Evolutionary conservation across 1,140 invertebrate species (phyloP), one percentile per base, ranked within the genome.

Genomic region (Drusus annulatus): DNA sequence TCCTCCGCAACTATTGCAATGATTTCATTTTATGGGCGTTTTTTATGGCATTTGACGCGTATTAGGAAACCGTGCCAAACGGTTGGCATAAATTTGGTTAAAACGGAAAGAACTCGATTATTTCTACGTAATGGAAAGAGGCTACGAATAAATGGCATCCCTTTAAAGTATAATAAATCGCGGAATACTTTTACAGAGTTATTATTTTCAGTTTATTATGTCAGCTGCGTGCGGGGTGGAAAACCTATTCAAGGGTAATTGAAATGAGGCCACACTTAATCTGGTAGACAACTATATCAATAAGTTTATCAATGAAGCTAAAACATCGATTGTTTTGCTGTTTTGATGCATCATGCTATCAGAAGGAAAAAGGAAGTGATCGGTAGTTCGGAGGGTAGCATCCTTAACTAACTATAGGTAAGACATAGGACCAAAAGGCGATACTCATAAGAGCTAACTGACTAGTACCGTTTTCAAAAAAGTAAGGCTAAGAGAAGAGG

Each of bases 21-120:
- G 1, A 45, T 45, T 45, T 45, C 5, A 45, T 45, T 45, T 45
- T 45, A 45, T 45, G 1, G 36, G 36, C 36, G 36, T 13, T 45
- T 45, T 45, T 45, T 45, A 45, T 1, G 36, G 36, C 36, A 0
- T 45, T 45, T 45, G 56, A 23, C 56, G 56, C 10, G 23, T 21
- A 60, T 60, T 23, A 60, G 17, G 15, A 60, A 60, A 60, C 56
- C 10, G 56, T 19, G 17, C 56, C 56, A 15, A 19, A 21, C 56
- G 56, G 56, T 60, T 60, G 23, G 23, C 56, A 60, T 60, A 60
- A 60, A 60, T 60, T 60, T 23, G 23, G 17, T 60, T 23, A 60
- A 60, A 23, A 60, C 56, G 56, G 56, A 60, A 60, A 60, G 56
- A 60, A 60, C 17, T 60, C 56, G 56, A 60, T 60, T 60, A 60